Conservation (phyloP, 2,797 vertebrate genomes). For the Hapalemur alaotrensis region DNA sequence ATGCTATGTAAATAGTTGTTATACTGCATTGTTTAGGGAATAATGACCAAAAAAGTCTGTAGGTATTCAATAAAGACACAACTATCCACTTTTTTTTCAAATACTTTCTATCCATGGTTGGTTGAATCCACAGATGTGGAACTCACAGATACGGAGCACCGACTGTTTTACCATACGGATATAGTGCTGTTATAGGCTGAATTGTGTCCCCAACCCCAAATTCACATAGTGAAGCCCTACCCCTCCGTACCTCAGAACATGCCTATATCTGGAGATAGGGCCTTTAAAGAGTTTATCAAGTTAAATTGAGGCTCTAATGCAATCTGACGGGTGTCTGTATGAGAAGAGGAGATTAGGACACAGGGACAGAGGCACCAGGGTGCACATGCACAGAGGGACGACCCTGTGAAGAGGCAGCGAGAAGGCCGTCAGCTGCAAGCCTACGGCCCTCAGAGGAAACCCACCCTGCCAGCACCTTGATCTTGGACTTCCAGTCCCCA, state of each 20-base stretch:
- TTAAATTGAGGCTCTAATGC: not conserved
- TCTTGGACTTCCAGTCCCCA: not conserved
- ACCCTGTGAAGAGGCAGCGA: not conserved
- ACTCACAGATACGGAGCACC: not conserved
- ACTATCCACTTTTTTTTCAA: no score
- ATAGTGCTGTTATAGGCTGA: not conserved
- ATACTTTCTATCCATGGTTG: not conserved
- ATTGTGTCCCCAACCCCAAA: not conserved
- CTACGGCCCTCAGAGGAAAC: not conserved
- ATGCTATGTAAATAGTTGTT: not conserved
- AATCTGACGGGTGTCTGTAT: not conserved
- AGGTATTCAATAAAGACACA: not conserved
- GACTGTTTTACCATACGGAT: not conserved
- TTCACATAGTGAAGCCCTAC: not conserved
- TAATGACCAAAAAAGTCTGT: not conserved
- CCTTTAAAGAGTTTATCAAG: not conserved
- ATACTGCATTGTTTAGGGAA: not conserved
- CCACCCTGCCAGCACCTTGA: not conserved
- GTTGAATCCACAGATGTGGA: not conserved
- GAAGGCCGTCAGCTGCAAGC: fast-evolving
- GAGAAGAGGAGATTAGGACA: not conserved
- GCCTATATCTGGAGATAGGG: not conserved
- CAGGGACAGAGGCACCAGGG: not conserved
- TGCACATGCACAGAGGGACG: not conserved
- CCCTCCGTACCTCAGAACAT: not conserved